Evolutionary conservation across 2,888 invertebrate genomes (phyloP).

Genomic region (Machimus atricapillus): DNA sequence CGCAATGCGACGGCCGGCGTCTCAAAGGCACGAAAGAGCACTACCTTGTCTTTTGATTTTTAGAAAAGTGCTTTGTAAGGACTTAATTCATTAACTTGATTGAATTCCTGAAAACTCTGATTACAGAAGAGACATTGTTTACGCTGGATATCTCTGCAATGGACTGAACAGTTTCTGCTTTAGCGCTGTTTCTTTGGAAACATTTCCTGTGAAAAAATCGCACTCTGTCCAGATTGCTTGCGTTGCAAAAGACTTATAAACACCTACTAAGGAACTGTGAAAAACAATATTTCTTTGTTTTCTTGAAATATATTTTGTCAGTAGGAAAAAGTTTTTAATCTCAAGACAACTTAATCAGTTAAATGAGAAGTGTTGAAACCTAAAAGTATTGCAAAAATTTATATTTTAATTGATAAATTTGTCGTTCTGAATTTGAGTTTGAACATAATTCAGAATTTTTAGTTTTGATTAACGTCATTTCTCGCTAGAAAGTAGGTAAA

Average conservation of each 20-base stretch:
- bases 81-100: constrained; percentile 34
- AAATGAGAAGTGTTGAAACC: neutral
- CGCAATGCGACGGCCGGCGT: neutral
- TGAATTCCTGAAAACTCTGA: constrained; percentile 5
- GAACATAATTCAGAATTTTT: no score
- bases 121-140: neutral
- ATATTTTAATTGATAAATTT: neutral
- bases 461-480: no score
- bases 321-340: neutral
- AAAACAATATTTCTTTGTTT: neutral
- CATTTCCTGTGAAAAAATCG: neutral
- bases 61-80: constrained; percentile 27
- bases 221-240: neutral
- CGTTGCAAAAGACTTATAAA: neutral
- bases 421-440: no score
- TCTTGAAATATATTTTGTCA: neutral
- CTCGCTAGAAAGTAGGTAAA: no score
- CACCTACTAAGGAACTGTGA: neutral
- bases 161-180: neutral
- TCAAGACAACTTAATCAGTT: neutral
- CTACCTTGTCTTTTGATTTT: constrained; percentile 12
- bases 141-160: neutral
- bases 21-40: neutral
- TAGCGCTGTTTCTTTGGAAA: neutral
- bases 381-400: neutral